Conservation (phyloP, 2,797 vertebrate genomes). For the Antennarius maculatus region DNA sequence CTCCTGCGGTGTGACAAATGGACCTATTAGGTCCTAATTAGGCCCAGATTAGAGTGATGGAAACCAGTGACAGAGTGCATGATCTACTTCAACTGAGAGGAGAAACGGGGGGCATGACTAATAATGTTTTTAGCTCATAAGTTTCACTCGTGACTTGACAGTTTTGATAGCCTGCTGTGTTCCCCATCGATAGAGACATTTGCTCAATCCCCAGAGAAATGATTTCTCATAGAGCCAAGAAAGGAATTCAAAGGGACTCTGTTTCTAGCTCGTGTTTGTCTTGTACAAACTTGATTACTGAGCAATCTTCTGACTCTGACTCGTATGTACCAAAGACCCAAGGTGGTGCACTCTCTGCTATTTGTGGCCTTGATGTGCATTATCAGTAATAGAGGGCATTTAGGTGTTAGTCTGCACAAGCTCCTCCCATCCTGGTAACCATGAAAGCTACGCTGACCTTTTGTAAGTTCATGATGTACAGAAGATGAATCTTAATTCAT, state of each 20-base stretch:
- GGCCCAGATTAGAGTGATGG: slow-evolving; percentile 68
- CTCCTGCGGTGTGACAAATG: slow-evolving; percentile 72
- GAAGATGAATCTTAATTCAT: too few species aligned
- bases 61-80: slow-evolving; percentile 63
- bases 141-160: slow-evolving; percentile 57
- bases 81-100: slow-evolving; percentile 55
- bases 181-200: slow-evolving; percentile 49
- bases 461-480: too few species aligned
- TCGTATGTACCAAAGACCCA: slow-evolving; percentile 13
- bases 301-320: slow-evolving; percentile 7
- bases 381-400: not conserved
- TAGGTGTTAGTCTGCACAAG: not conserved
- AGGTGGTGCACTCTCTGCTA: slow-evolving; percentile 19
- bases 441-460: too few species aligned
- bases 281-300: slow-evolving; percentile 24
- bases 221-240: slow-evolving; percentile 1
- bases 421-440: not conserved
- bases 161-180: slow-evolving; percentile 44
- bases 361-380: not conserved
- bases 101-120: slow-evolving; percentile 61
- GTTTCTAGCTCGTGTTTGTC: slow-evolving; percentile 13
- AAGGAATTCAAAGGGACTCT: slow-evolving; percentile 7
- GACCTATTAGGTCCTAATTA: slow-evolving; percentile 73
- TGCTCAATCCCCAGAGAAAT: slow-evolving; percentile 31
- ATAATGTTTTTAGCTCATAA: slow-evolving; percentile 57